Conservation (phyloP, 1,140 invertebrate species). For the Gyrodactylus salaris region DNA sequence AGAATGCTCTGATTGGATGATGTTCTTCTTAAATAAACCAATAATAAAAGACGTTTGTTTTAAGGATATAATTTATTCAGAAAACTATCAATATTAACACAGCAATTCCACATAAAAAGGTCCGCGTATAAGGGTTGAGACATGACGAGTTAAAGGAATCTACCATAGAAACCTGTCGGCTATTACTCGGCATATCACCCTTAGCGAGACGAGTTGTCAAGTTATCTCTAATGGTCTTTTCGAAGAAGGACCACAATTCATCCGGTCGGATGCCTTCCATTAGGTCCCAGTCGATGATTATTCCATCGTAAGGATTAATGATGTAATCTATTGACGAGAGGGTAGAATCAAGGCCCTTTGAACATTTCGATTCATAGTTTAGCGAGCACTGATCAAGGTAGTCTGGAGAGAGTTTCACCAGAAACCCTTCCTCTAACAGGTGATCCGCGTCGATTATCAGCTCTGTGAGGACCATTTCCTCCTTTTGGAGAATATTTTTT, state of each 20-base stretch:
- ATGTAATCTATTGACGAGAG: not conserved
- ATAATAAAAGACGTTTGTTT: too few species aligned
- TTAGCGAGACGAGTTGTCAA: not conserved
- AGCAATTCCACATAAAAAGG: too few species aligned
- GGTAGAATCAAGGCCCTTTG: too few species aligned
- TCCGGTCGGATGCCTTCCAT: not conserved
- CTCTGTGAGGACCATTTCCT: not conserved
- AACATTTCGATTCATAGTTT: not conserved
- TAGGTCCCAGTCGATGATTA: not conserved
- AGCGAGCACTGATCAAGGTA: not conserved
- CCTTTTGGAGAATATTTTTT: too few species aligned
- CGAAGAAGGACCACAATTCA: not conserved
- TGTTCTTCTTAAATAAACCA: too few species aligned
- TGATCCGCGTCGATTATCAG: not conserved
- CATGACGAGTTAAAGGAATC: too few species aligned
- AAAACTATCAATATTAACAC: too few species aligned
- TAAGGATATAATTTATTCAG: too few species aligned
- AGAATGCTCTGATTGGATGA: too few species aligned
- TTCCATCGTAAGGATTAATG: not conserved
- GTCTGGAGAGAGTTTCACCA: not conserved
- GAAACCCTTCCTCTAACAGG: not conserved
- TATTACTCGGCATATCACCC: not conserved
- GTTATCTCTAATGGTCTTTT: not conserved
- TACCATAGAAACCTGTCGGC: not conserved
- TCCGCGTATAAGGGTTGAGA: too few species aligned